Evolutionary conservation across 2,797 vertebrate genomes (phyloP).

Genomic region (Mormyrus hasselquistii): DNA sequence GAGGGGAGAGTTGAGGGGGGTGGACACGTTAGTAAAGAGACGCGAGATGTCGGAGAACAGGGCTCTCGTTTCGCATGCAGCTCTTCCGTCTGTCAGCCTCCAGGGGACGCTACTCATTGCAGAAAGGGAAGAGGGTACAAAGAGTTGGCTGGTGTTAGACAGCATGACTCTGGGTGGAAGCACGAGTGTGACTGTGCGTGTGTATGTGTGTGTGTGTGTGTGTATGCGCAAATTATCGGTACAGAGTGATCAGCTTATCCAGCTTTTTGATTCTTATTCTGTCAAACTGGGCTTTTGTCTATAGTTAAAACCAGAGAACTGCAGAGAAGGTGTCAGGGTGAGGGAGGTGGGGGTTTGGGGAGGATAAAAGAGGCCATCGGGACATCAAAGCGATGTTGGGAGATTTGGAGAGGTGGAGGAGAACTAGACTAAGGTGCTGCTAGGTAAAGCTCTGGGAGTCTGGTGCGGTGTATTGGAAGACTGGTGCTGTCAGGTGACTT

Average conservation of each 20-base stretch:
- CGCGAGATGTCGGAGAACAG: constrained; percentile 54
- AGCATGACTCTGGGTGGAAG: constrained; percentile 18
- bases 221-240: constrained; percentile 24
- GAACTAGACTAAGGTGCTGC: background rate
- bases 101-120: constrained; percentile 61
- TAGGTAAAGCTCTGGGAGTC: background rate
- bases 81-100: constrained; percentile 59
- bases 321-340: background rate
- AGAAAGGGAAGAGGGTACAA: constrained; percentile 27
- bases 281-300: constrained; percentile 35
- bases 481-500: background rate
- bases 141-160: constrained; percentile 33
- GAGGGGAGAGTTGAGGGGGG: constrained; percentile 72
- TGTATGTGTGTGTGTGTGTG: constrained; percentile 36
- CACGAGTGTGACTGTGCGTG: constrained; percentile 34
- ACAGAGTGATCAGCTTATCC: background rate
- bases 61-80: constrained; percentile 65
- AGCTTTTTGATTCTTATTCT: background rate
- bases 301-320: constrained; percentile 62
- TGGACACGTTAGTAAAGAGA: constrained; percentile 76
- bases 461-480: background rate
- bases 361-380: constrained; percentile 28
- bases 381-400: constrained; percentile 27
- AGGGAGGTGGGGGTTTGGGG: background rate
- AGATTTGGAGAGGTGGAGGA: constrained; percentile 18